phyloP scores from a whole-genome alignment of 1,140 invertebrate species.

The Drosophila subpulchrella region DNA sequence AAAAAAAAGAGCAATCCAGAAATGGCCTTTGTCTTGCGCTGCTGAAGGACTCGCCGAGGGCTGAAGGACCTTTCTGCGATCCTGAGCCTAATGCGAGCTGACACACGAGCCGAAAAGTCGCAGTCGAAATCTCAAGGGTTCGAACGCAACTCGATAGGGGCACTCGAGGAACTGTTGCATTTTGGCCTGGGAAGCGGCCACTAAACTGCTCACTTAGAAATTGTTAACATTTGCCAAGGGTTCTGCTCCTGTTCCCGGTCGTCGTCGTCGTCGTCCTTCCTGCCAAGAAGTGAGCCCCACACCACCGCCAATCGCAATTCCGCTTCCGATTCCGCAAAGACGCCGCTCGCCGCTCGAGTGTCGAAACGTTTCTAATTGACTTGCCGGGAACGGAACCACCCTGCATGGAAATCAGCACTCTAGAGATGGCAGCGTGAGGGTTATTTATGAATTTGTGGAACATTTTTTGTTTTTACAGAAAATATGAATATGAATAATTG shows the following conservation, averaged over 20 bases:
- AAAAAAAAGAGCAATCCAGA: constrained; percentile 57
- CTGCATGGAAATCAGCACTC: background rate
- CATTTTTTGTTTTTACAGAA: no score
- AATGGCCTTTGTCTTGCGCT: constrained; percentile 41
- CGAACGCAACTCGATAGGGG: constrained; percentile 22
- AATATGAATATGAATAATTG: no score
- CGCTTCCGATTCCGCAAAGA: constrained; percentile 25
- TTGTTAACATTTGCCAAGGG: constrained; percentile 72
- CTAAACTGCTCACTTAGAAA: constrained; percentile 79
- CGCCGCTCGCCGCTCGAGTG: constrained; percentile 36
- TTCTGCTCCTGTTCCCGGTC: background rate
- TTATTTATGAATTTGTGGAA: no score
- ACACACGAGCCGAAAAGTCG: constrained; percentile 60
- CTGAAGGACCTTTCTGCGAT: constrained; percentile 25
- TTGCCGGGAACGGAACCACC: constrained; percentile 44
- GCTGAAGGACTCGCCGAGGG: background rate
- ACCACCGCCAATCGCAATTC: constrained; percentile 2
- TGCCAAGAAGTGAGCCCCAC: constrained; percentile 5
- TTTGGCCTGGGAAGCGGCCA: constrained; percentile 67
- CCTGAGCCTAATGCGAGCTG: constrained; percentile 75
- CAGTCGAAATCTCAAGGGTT: constrained; percentile 32
- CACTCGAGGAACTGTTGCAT: constrained; percentile 74
- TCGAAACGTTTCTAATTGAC: constrained; percentile 59
- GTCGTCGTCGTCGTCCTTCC: background rate
- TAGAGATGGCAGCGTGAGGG: constrained; percentile 27